Evolutionary conservation across 1,140 invertebrate genomes (phyloP).

Genomic region (Drosophila orena): DNA sequence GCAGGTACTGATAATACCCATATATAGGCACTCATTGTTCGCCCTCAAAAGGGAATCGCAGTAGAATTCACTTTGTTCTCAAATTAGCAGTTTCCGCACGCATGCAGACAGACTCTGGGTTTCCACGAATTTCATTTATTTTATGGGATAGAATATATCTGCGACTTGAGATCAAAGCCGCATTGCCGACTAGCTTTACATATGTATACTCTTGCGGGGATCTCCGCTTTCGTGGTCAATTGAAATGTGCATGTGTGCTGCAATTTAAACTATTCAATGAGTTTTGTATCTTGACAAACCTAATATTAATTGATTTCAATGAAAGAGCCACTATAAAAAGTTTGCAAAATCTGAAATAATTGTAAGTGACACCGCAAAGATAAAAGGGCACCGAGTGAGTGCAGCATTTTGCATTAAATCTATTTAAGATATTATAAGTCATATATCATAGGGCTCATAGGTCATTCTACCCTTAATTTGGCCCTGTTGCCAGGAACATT

Average conservation of each 20-base stretch:
- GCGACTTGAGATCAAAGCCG: constrained; percentile 42
- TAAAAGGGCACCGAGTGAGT: no score
- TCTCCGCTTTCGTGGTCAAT: neutral
- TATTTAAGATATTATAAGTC: no score
- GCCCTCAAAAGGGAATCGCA: constrained; percentile 22
- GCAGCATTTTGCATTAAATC: no score
- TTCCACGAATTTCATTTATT: constrained; percentile 37
- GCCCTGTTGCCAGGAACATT: constrained; percentile 6
- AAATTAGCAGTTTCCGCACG: constrained; percentile 52
- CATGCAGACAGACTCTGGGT: constrained; percentile 44
- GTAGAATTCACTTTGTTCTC: constrained; percentile 35
- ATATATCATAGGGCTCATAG: no score
- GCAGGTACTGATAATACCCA: constrained; percentile 22
- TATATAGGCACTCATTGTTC: constrained; percentile 8
- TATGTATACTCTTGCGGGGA: constrained; percentile 4
- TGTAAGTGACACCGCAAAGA: neutral
- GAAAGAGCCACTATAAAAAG: neutral
- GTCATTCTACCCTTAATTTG: no score
- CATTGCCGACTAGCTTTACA: constrained; percentile 1
- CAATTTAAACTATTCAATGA: neutral
- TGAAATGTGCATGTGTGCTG: constrained; percentile 13
- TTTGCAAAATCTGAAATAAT: neutral
- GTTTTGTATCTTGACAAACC: neutral
- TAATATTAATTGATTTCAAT: neutral
- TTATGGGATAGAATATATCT: constrained; percentile 7